Conservation (phyloP, 2,888 invertebrate genomes). For the Rhagonycha fulva region DNA sequence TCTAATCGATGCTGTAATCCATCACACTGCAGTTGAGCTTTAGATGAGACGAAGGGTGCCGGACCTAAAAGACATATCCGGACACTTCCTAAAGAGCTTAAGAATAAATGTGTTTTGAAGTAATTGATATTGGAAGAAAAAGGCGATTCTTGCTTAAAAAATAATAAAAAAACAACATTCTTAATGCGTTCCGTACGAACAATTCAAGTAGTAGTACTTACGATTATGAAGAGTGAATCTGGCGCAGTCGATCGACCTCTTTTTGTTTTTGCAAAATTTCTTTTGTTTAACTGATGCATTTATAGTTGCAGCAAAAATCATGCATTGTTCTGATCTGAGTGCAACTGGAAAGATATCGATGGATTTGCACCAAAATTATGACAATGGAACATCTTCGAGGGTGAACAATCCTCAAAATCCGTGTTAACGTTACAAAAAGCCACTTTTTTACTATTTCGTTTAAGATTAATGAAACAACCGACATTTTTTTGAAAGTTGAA, state of each 20-base stretch:
- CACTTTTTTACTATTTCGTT: neutral
- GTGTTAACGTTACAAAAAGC: neutral
- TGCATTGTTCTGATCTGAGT: neutral
- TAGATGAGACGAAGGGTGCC: conserved; percentile 32
- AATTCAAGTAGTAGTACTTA: neutral
- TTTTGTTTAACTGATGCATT: neutral
- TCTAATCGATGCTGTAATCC: conserved; percentile 57
- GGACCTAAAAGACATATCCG: conserved; percentile 23
- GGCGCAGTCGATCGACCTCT: neutral
- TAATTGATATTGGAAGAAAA: neutral
- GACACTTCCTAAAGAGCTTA: conserved; percentile 10
- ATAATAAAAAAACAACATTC: neutral
- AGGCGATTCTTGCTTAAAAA: neutral
- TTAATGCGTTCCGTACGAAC: neutral
- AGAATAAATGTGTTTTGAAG: neutral
- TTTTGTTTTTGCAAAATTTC: neutral
- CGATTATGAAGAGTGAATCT: neutral
- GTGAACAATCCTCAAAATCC: neutral
- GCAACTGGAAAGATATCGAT: neutral
- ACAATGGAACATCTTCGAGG: neutral
- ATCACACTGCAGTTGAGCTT: conserved; percentile 44
- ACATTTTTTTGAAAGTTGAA: neutral
- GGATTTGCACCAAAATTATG: neutral
- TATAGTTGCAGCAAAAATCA: neutral
- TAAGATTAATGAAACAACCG: neutral